Evolutionary conservation across 1,140 invertebrate genomes (phyloP), one percentile per base, ranked within the genome.

Genomic region (Heterodera schachtii): DNA sequence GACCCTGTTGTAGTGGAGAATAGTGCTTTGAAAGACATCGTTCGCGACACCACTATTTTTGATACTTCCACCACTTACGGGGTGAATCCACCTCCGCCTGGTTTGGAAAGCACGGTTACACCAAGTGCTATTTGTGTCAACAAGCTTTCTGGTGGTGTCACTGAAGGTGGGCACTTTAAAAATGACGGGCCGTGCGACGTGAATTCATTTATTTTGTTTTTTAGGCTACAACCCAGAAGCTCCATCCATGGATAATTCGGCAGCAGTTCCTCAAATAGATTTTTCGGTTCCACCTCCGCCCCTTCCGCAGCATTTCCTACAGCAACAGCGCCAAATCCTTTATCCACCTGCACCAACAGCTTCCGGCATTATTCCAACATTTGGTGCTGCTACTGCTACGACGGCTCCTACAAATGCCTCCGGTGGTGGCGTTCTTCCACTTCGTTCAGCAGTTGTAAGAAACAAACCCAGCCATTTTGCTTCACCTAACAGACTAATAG

Each of bases 1-100:
- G 95, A 98, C 91, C 96, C 96, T 3, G 94, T 98, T 0, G 94
- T 98, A 3, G 91, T 98, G 19, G 95, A 98, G 88, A 95, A 84
- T 21, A 75, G 64, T 19, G 82, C 83, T 19, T 46, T 84, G 78
- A 83, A 84, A 16, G 81, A 84, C 47, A 84, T 84, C 47, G 82
- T 83, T 13, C 57, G 81, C 21, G 52, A 52, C 41, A 64, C 57
- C 44, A 31, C 70, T 21, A 21, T 83, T 69, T 47, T 80, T 47
- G 49, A 79, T 47, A 16, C 75, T 3, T 70, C 43, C 69, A 81
- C 46, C 69, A 6, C 31, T n/a, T 71, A 70, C 31, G 64, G 77
- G 1, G 60, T 86, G 64, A 84, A 86, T 64, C 84, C 84, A 43
- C 84, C 84, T 8, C 82, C 83, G 21, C 85, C 85, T 11, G 79